These are phyloP conservation scores for Drosophila birchii DNA, from an alignment of 2,888 invertebrate genomes.

Conservation along the genomic window DNA sequence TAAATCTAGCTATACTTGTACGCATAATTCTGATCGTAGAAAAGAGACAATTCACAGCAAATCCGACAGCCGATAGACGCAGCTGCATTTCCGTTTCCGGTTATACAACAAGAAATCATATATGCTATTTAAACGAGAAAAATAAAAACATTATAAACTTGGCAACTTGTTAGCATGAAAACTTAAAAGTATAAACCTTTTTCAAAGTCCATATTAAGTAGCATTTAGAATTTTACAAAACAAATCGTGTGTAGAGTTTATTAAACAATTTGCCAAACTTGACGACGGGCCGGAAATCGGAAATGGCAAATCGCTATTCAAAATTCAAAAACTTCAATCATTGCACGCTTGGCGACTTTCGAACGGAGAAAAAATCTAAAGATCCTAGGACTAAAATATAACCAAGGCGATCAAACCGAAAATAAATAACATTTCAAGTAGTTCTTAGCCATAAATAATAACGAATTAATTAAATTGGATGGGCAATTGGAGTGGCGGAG, in stretches of 20 bases:
- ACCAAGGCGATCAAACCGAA: slow-evolving; percentile 5
- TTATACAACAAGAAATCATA: slow-evolving; percentile 34
- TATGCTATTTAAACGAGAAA: slow-evolving; percentile 20
- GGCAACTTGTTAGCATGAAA: slow-evolving; percentile 23
- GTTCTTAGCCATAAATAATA: slow-evolving; percentile 40
- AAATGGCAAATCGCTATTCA: slow-evolving; percentile 14
- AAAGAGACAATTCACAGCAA: slow-evolving; percentile 33
- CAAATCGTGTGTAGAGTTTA: slow-evolving; percentile 53
- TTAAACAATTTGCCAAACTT: slow-evolving; percentile 65
- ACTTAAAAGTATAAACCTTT: slow-evolving; percentile 51
- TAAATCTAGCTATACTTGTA: slow-evolving; percentile 64
- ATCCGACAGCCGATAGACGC: slow-evolving; percentile 26
- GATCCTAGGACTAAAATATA: slow-evolving; percentile 11
- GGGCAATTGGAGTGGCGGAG: background rate
- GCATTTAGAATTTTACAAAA: slow-evolving; percentile 66
- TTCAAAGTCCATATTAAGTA: slow-evolving; percentile 73
- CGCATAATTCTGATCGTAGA: slow-evolving; percentile 39
- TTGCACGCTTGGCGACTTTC: slow-evolving; percentile 38
- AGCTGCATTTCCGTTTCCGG: slow-evolving; percentile 50
- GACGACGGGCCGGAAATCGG: slow-evolving; percentile 13
- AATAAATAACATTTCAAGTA: slow-evolving; percentile 55
- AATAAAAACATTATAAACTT: slow-evolving; percentile 1
- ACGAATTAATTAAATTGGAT: slow-evolving; percentile 23
- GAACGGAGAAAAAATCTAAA: slow-evolving; percentile 8
- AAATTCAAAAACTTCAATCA: slow-evolving; percentile 27